Base-by-base conservation (phyloP, 30 jellyfish, hydroid and myxozoan species). In the Hydractinia echinata region DNA sequence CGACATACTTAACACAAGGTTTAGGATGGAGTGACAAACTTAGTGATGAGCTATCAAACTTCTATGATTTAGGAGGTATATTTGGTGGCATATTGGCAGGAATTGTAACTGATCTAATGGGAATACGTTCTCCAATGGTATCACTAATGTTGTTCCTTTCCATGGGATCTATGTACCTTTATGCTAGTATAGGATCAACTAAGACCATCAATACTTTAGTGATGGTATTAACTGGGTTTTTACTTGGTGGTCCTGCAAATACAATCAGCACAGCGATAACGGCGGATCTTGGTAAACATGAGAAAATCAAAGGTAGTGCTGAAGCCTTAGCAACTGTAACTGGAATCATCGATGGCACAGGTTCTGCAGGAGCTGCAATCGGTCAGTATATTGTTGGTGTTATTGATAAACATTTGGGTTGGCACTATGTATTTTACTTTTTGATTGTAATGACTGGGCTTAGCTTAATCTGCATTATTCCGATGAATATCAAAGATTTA, bases 181-280 rank as follows among this genome's bases (percentile, higher is more conserved):
- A 87, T 73, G 85, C 92, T 66, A 83, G 81, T 53, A 81, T 89
- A 14, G 95, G 96, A 14, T 87, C 84, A 5, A 54, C 67, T n/a
- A 84, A 93, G 61, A 67, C 83, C 21, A 61, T 83, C 60, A 93
- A 87, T 76, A 96, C 87, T 61, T 77, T 83, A 19, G 53, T 93
- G 13, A 87, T 93, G 96, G 81, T 95, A 4, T 81, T 93, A 55
- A 83, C 94, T 11, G 99, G 99, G 6, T 84, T 93, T n/a, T 79
- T 93, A 82, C 67, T 93, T 67, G 99, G 99, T 19, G 99, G 99
- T 18, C 99, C 99, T 10, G 99, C 99, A 0, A 93, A 93, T 71
- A 89, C 92, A n/a, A 87, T 93, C 92, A 93, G 99, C 88, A 87
- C 99, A 4, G 99, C 99, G 15, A 93, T 93, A 10, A 76, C 99